Base-by-base conservation (phyloP, 1,140 invertebrate genomes). In the Drosophila subobscura region DNA sequence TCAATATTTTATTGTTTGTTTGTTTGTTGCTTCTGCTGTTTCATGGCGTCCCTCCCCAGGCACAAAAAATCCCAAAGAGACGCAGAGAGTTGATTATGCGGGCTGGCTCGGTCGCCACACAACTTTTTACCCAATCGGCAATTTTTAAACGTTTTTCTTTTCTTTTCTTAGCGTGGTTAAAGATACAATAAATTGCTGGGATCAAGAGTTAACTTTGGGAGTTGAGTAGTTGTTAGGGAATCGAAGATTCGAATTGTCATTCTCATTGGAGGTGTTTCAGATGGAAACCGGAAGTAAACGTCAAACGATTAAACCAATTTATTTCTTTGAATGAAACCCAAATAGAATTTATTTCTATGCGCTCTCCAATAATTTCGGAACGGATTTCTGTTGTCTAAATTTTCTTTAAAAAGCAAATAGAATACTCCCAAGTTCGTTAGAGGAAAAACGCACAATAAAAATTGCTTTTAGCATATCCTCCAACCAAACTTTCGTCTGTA, bases 1-100 rank as follows among this genome's bases (percentile, higher is more conserved):
- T 81, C 90, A 85, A 91, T 91, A 91, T 91, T 91, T 91, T 91
- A 91, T 91, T 91, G 90, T 91, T 91, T 84, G 77, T 80, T 78
- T 90, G 79, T 86, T 84, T 76, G 64, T 68, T 83, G 68, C 66
- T 83, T 54, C 74, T 79, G 66, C 64, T 64, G 67, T 86, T 77
- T 77, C 80, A 68, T 70, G 45, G 63, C 61, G 66, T 56, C 51
- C 33, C 23, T 46, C 29, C 8, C 44, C n/a, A n/a, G 41, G 42
- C 65, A 12, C 47, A 57, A 60, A 53, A 50, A 64, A 14, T 46
- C 20, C 12, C 55, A 44, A 68, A 81, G 52, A 77, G 50, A 41
- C 42, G 1, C 57, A 42, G 10, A 42, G 54, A 84, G 66, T 84
- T 72, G 81, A 79, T 85, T 80, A 84, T 81, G 79, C 79, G 79